Evolutionary conservation across 2,113 vertebrate species (phyloP), one percentile per base, ranked within the genome.

Genomic region (Geococcyx californianus): DNA sequence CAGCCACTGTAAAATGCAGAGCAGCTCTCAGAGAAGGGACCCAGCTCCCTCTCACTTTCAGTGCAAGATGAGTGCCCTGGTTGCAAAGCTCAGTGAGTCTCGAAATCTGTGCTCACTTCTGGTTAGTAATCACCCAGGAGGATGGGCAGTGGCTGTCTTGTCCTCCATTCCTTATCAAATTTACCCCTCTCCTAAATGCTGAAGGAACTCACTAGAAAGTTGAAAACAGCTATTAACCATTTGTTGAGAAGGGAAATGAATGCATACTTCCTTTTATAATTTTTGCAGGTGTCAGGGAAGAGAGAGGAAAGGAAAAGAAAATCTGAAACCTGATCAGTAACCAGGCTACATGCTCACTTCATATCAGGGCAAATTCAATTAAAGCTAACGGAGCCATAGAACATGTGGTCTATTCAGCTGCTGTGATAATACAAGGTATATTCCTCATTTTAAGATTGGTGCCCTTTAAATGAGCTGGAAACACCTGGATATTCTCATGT

Each of bases 81-180:
- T 64, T 56, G 3, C 36, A 84, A 81, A 84, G 38, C 2, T 0
- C 56, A 17, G 28, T 23, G 17, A 94, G 13, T 29, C 40, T 69
- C 47, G 36, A 42, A 11, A 15, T 55, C 28, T 0, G 0, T 40
- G 9, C 4, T 82, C 3, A 0, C 3, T 16, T 63, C 28, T 49
- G 16, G 24, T 9, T 56, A 16, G 34, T 42, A 23, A 52, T 52
- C 24, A 14, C 29, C 17, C 12, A 6, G 36, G n/a, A 82, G 33
- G 26, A 31, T 16, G 18, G 51, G 26, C 67, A 55, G 44, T 29
- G 47, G 16, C 3, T 52, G 5, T 51, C 19, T 34, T 17, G 10
- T 67, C 21, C 69, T 70, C 12, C 23, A 31, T 9, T 25, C 29
- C 18, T 59, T 25, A 42, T 8, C 38, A 60, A 16, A 40, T 40